These are phyloP conservation scores for Myanophis thanlyinensis DNA, from an alignment of 2,113 vertebrate species.

Conservation along the genomic window DNA sequence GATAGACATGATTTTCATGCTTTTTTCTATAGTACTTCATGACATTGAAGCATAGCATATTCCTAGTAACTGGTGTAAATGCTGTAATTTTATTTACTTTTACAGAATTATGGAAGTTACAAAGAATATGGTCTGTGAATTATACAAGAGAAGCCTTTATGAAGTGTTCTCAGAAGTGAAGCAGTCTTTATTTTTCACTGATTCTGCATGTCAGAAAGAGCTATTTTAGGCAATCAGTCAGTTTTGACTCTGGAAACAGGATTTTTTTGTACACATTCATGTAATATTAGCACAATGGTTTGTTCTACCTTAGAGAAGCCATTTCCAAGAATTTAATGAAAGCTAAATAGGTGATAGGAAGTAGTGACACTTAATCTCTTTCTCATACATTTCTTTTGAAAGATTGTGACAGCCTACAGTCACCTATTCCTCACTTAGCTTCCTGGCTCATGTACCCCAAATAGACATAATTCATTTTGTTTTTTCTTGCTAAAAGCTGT, in stretches of 20 bases:
- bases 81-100: background rate
- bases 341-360: background rate
- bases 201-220: background rate
- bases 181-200: background rate
- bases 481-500: background rate
- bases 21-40: background rate
- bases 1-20: background rate
- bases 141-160: background rate
- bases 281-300: background rate
- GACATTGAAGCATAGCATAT: background rate
- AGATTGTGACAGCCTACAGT: background rate
- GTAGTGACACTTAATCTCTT: background rate
- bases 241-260: background rate
- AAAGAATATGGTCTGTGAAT: background rate
- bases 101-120: background rate
- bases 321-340: background rate
- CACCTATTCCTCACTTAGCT: background rate
- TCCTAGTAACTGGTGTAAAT: background rate
- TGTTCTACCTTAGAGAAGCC: background rate
- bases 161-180: background rate
- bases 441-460: background rate
- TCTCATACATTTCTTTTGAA: background rate
- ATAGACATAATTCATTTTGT: background rate
- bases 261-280: background rate
- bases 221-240: background rate